Base-by-base conservation (phyloP, 2,888 invertebrate genomes). In the Trimorus sp. region DNA sequence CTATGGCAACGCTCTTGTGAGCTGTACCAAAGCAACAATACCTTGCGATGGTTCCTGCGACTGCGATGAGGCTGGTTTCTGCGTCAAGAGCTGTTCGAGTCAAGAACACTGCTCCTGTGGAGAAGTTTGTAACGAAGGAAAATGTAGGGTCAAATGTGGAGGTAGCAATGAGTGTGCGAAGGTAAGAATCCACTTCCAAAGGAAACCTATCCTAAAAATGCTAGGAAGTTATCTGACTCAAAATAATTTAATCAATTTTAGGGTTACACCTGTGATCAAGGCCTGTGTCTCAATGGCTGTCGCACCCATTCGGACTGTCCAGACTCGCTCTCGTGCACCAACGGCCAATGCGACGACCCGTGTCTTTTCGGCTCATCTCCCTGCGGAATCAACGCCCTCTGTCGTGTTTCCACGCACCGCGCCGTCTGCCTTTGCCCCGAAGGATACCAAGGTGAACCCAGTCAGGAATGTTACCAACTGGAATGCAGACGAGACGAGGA, bases 371-470 rank as follows among this genome's bases (percentile, higher is more conserved):
- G 94, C 56, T 91, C 92, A 26, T 93, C 93, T 14, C 95, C 96
- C 0, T 98, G 98, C 87, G 97, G 97, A 5, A 94, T 94, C 84
- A 95, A 96, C 89, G 97, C 98, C 0, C 89, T 96, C 0, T 98
- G 98, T 89, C 94, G 95, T 83, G 94, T 96, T 0, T 94, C 95
- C 1, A 95, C 96, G 84, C 98, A 97, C 91, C 94, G 96, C 53
- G 95, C 96, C 56, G 94, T 98, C 4, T 98, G 98, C 89, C 94
- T 96, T 77, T 98, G 98, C 89, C 97, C 97, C 0, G 96, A 96
- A 88, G 97, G 97, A 14, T 96, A 94, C 88, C 95, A 95, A 84
- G 97, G 97, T 0, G 96, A 97, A 89, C 96, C 97, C 0, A 94
- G 94, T 76, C 94, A 94, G 83, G 94, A 94, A 87, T 97, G 97